phyloP scores from a whole-genome alignment of 37 sponge, comb jelly and placozoan genomes.

The Spongilla lacustris region DNA sequence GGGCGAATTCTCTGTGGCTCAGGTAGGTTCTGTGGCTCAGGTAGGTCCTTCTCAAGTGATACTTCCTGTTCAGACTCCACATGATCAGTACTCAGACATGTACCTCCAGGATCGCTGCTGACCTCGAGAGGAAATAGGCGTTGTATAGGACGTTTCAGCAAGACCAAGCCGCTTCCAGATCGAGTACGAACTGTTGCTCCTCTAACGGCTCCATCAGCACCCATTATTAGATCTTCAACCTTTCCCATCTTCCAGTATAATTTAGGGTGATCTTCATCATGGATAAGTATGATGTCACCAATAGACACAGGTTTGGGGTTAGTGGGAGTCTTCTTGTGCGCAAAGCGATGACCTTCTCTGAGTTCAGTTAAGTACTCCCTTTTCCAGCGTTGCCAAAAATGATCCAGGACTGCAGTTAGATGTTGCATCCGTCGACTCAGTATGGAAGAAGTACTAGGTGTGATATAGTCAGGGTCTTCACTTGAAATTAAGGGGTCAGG shows the following conservation, averaged over 20 bases:
- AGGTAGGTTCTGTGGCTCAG: not conserved
- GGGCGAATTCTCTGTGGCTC: not conserved
- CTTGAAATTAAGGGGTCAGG: slow-evolving; percentile 9
- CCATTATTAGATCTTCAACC: slow-evolving; percentile 11
- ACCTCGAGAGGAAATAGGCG: slow-evolving; percentile 17
- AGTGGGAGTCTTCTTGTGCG: not conserved
- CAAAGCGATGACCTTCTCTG: not conserved
- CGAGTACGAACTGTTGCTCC: slow-evolving; percentile 23
- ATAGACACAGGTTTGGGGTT: not conserved
- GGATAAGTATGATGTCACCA: slow-evolving; percentile 27
- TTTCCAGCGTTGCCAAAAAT: slow-evolving; percentile 17
- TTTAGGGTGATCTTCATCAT: slow-evolving; percentile 42
- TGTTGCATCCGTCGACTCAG: not conserved
- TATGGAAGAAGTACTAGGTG: not conserved
- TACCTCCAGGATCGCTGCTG: not conserved
- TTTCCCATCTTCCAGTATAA: slow-evolving; percentile 43
- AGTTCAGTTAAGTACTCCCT: slow-evolving; percentile 8
- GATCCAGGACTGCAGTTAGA: not conserved
- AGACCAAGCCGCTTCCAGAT: not conserved
- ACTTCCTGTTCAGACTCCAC: not conserved
- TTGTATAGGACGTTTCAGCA: slow-evolving; percentile 5
- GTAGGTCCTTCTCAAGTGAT: not conserved
- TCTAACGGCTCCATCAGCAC: slow-evolving; percentile 29
- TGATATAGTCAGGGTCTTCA: not conserved
- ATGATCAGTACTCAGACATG: not conserved